A percentile compares a stretch with the other conserved stretches of the same genome.
Conservation (phyloP, 2,113 vertebrate species). For the Camelus bactrianus region DNA sequence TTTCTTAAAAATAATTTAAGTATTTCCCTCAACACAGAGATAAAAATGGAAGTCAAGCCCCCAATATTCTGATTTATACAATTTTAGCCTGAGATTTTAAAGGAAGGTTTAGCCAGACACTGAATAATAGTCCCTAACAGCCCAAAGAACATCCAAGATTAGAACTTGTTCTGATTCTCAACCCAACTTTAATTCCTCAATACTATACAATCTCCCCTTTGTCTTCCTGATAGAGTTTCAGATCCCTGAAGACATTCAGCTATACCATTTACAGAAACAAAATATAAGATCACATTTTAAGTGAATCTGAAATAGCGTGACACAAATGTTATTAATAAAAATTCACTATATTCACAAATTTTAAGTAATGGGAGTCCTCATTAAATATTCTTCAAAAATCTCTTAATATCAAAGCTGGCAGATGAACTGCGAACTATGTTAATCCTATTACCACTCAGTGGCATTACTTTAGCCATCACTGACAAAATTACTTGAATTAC, state of each 20-base stretch:
- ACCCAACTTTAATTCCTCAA: neutral
- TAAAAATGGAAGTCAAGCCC: neutral
- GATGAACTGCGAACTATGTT: neutral
- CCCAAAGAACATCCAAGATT: neutral
- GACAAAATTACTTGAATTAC: conserved; percentile 28
- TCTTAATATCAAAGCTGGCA: conserved; percentile 15
- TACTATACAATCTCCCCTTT: neutral
- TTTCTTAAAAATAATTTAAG: neutral
- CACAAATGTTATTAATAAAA: conserved; percentile 49
- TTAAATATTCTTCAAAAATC: conserved; percentile 49
- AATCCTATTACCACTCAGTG: neutral
- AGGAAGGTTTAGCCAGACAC: neutral
- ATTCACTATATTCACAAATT: neutral
- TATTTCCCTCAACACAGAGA: conserved; percentile 1
- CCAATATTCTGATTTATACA: conserved; percentile 35
- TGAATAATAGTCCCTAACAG: neutral
- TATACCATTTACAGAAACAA: conserved; percentile 18
- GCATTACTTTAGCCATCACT: neutral
- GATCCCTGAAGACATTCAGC: neutral
- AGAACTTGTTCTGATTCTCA: neutral
- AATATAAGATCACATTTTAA: conserved; percentile 46
- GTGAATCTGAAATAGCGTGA: conserved; percentile 27
- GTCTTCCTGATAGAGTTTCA: neutral
- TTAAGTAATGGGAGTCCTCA: conserved; percentile 42
- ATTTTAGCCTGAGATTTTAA: conserved; percentile 30